Conservation (phyloP, 1,140 invertebrate species). For the Lordiphosa clarofinis region DNA sequence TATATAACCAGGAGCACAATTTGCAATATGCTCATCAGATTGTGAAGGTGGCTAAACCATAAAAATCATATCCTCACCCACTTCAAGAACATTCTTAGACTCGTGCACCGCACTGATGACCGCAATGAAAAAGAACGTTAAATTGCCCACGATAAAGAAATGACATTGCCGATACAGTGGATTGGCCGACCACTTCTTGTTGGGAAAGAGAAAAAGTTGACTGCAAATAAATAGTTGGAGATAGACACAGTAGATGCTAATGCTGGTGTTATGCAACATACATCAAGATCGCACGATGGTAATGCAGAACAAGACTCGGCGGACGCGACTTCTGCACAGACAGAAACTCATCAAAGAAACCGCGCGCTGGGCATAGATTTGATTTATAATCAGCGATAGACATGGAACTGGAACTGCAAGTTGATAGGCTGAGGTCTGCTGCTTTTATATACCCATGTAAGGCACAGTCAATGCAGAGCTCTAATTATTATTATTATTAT, state of each 20-base stretch:
- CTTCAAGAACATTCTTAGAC: conserved; percentile 39
- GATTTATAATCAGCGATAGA: conserved; percentile 38
- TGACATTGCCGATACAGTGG: conserved; percentile 23
- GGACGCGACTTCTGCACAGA: conserved; percentile 35
- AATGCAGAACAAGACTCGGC: conserved; percentile 38
- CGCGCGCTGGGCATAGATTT: conserved; percentile 40
- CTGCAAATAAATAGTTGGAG: conserved; percentile 12
- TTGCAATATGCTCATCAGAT: conserved; percentile 38
- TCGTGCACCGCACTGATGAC: conserved; percentile 32
- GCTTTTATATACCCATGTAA: conserved; percentile 27
- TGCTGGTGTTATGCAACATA: conserved; percentile 7
- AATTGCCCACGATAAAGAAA: conserved; percentile 28
- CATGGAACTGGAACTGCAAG: conserved; percentile 32
- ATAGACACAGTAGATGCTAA: not conserved
- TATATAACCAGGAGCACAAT: conserved; percentile 49
- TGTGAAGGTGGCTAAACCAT: conserved; percentile 35
- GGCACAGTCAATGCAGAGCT: not conserved
- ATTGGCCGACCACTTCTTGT: conserved; percentile 22
- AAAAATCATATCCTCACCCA: conserved; percentile 48
- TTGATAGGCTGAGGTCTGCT: not conserved
- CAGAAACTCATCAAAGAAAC: conserved; percentile 38
- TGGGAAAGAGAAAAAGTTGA: conserved; percentile 34
- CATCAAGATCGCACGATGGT: conserved; percentile 28
- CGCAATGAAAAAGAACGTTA: conserved; percentile 9
- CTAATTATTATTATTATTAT: conserved; percentile 1